Conservation (phyloP, 1,140 invertebrate species). For the Galleria mellonella region DNA sequence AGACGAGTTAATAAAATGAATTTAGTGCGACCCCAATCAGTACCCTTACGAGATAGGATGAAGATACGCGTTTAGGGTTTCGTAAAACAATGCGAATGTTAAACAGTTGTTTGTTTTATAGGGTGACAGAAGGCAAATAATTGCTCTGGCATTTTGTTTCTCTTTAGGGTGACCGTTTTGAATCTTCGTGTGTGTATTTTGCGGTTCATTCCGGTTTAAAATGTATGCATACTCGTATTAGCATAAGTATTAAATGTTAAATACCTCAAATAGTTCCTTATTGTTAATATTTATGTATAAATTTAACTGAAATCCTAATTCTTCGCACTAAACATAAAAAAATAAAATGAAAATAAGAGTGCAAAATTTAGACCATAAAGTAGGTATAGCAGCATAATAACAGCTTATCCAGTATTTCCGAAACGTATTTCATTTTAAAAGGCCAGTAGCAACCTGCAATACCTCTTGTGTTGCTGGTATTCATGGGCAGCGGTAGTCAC, state of each 20-base stretch:
- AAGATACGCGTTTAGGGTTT: conserved; percentile 30
- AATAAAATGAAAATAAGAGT: too few relatives aligned
- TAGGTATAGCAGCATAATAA: too few relatives aligned
- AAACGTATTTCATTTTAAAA: too few relatives aligned
- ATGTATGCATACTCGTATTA: background rate
- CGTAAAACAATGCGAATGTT: conserved; percentile 44
- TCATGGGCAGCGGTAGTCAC: too few relatives aligned
- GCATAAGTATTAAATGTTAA: background rate
- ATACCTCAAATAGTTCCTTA: too few relatives aligned
- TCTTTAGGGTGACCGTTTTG: conserved; percentile 34
- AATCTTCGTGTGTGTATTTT: conserved; percentile 4
- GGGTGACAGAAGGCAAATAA: conserved; percentile 48
- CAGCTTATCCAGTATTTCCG: too few relatives aligned
- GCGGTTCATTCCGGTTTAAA: background rate
- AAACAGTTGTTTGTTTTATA: conserved; percentile 51
- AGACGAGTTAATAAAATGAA: conserved; percentile 70
- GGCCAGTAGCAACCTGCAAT: too few relatives aligned
- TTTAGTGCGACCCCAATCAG: conserved; percentile 51
- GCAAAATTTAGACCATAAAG: too few relatives aligned
- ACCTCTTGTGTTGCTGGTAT: too few relatives aligned
- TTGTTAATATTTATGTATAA: too few relatives aligned
- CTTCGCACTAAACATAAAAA: background rate
- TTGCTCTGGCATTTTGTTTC: conserved; percentile 26
- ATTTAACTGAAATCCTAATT: background rate
- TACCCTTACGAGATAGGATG: conserved; percentile 15